These are phyloP conservation scores for Halesus radiatus DNA, from an alignment of 1,140 invertebrate genomes.

Conservation along the genomic window DNA sequence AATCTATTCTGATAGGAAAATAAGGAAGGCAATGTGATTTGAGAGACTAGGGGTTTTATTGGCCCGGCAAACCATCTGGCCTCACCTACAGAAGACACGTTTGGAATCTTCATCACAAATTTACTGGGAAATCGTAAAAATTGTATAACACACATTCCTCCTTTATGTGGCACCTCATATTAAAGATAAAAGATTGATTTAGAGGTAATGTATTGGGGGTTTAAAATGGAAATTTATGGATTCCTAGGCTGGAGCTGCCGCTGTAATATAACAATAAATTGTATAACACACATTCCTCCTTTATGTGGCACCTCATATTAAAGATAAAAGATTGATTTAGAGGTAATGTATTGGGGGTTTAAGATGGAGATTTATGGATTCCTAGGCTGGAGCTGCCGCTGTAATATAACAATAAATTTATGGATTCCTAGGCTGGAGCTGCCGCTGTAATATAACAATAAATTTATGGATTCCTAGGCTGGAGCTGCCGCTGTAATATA, in stretches of 20 bases:
- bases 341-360: slow-evolving; percentile 41
- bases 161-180: slow-evolving; percentile 44
- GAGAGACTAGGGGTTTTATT: slow-evolving; percentile 25
- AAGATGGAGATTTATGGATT: slow-evolving; percentile 44
- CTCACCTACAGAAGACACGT: slow-evolving; percentile 39
- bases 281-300: slow-evolving; percentile 25
- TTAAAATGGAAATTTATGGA: slow-evolving; percentile 45
- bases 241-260: not conserved
- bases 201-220: slow-evolving; percentile 40
- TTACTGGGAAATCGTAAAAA: slow-evolving; percentile 53
- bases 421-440: too few species aligned
- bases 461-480: too few species aligned
- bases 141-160: slow-evolving; percentile 28
- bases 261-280: slow-evolving; percentile 44
- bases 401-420: slow-evolving; percentile 45
- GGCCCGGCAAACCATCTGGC: slow-evolving; percentile 39
- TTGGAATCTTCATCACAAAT: slow-evolving; percentile 48
- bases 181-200: slow-evolving; percentile 48
- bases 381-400: not conserved
- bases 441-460: too few species aligned
- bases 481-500: too few species aligned
- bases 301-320: slow-evolving; percentile 46
- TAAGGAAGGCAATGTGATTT: slow-evolving; percentile 44
- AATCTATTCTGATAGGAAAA: slow-evolving; percentile 45
- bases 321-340: slow-evolving; percentile 46